Conservation (phyloP, 2,888 invertebrate genomes). For the Panopea generosa region DNA sequence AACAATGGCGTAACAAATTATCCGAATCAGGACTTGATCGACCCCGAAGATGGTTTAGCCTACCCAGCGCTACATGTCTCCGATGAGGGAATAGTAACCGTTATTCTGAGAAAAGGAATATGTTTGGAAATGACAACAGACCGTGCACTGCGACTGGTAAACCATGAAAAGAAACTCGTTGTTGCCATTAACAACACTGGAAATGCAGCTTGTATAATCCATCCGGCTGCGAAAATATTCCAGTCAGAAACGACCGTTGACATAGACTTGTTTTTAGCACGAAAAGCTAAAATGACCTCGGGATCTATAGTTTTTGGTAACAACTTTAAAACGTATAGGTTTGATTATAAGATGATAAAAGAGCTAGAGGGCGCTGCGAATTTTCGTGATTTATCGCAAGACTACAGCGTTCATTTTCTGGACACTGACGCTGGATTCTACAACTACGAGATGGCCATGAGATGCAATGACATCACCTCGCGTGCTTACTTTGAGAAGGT, state of each 20-base stretch:
- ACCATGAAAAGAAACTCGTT: constrained; percentile 83
- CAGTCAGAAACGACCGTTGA: constrained; percentile 84
- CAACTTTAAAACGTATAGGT: constrained; percentile 76
- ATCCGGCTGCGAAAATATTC: constrained; percentile 83
- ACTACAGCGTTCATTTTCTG: constrained; percentile 82
- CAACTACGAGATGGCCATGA: constrained; percentile 81
- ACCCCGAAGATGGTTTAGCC: constrained; percentile 34
- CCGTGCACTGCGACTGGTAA: constrained; percentile 84
- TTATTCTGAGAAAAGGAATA: constrained; percentile 83
- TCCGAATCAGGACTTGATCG: constrained; percentile 17
- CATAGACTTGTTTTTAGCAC: constrained; percentile 79
- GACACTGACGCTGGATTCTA: constrained; percentile 79
- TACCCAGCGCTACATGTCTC: constrained; percentile 84
- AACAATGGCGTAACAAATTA: not conserved
- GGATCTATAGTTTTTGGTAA: constrained; percentile 76
- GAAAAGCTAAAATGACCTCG: constrained; percentile 76
- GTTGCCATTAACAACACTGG: constrained; percentile 83
- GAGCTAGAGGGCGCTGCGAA: constrained; percentile 66
- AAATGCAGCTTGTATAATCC: constrained; percentile 82
- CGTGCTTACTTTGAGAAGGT: constrained; percentile 80
- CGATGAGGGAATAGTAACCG: constrained; percentile 84
- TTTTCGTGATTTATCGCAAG: constrained; percentile 82
- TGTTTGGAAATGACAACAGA: constrained; percentile 85
- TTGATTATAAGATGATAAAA: constrained; percentile 72
- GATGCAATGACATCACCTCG: constrained; percentile 81